Evolutionary conservation across 2,113 vertebrate genomes (phyloP).

Genomic region (Aramus guarauna): DNA sequence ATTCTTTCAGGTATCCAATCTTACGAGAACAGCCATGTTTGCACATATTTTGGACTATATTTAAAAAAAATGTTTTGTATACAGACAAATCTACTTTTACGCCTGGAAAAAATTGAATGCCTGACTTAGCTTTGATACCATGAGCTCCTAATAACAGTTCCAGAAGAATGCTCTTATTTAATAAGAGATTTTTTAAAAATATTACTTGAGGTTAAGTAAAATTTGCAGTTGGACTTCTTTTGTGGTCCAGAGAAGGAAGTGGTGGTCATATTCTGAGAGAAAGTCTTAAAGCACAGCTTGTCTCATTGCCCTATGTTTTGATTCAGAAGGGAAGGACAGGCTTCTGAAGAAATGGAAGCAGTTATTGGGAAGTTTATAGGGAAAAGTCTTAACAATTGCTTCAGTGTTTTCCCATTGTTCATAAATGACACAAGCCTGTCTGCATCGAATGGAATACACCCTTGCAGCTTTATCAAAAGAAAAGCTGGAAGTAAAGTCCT

Average conservation of each 20-base stretch:
- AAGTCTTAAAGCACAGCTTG: not conserved
- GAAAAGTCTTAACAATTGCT: not conserved
- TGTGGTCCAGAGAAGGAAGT: not conserved
- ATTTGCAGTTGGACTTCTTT: not conserved
- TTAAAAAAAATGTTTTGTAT: not conserved
- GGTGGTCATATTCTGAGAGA: not conserved
- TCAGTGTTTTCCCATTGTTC: not conserved
- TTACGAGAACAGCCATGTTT: not conserved
- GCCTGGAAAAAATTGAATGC: not conserved
- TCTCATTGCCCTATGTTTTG: not conserved
- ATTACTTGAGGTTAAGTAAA: not conserved
- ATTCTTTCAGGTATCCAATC: not conserved
- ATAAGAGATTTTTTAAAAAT: not conserved
- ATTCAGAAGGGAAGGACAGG: not conserved
- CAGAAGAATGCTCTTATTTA: not conserved
- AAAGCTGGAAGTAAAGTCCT: slow-evolving; percentile 9
- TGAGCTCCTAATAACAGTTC: not conserved
- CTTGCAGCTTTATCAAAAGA: slow-evolving; percentile 8
- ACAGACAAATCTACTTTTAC: not conserved
- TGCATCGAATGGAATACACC: slow-evolving; percentile 1
- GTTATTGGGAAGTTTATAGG: not conserved
- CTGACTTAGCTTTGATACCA: not conserved
- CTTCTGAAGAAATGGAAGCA: not conserved
- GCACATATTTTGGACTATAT: not conserved
- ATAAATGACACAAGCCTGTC: not conserved